A percentile compares a stretch with the other conserved stretches of the same genome.
Evolutionary conservation across 2,797 vertebrate species (phyloP).

Genomic region (Pipistrellus kuhlii): DNA sequence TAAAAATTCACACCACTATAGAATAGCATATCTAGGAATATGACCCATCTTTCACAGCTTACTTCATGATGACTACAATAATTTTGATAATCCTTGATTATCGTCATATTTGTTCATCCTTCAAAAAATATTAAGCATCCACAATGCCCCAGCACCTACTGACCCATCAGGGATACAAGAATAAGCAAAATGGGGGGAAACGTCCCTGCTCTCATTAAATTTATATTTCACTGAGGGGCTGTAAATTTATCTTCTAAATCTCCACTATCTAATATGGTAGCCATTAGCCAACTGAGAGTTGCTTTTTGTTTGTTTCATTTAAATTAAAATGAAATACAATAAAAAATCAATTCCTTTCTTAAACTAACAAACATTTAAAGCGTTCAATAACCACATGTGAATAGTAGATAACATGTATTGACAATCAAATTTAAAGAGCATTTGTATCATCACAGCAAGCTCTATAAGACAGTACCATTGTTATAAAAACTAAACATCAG

Average conservation of each 20-base stretch:
- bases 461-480: not conserved
- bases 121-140: constrained; percentile 17
- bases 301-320: not conserved
- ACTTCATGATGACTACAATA: not conserved
- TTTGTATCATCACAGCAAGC: not conserved
- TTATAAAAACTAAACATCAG: not conserved
- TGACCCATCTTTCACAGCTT: not conserved
- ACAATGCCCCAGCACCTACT: not conserved
- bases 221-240: not conserved
- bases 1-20: not conserved
- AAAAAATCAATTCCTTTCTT: constrained; percentile 15
- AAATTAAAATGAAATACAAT: constrained; percentile 36
- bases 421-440: not conserved
- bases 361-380: not conserved
- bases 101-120: not conserved
- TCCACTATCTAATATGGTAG: not conserved
- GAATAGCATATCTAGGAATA: not conserved
- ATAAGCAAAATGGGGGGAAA: not conserved
- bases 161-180: not conserved
- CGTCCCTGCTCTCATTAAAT: not conserved
- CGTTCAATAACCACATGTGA: not conserved
- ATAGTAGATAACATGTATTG: not conserved
- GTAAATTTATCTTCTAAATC: not conserved
- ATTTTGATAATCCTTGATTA: not conserved
- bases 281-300: not conserved